These are phyloP conservation scores for Drosophila littoralis DNA, from an alignment of 1,140 invertebrate species.

Conservation along the genomic window DNA sequence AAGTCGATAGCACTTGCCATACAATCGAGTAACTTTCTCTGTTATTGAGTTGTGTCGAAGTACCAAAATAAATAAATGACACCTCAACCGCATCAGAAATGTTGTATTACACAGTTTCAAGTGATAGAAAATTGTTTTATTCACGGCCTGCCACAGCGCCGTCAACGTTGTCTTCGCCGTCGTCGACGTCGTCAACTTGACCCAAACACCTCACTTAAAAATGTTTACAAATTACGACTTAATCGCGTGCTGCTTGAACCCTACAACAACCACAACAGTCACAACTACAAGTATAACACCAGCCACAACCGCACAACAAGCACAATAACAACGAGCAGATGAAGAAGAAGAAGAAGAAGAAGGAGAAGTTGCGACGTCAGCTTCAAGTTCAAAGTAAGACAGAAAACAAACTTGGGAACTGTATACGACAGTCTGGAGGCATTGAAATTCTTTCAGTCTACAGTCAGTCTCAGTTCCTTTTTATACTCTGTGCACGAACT, in stretches of 20 bases:
- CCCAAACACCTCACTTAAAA: constrained; percentile 74
- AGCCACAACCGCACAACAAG: constrained; percentile 25
- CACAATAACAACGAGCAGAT: constrained; percentile 8
- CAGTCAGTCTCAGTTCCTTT: constrained; percentile 26
- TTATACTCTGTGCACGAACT: neutral
- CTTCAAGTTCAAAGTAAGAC: constrained; percentile 60
- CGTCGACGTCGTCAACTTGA: constrained; percentile 60
- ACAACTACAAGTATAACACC: constrained; percentile 23
- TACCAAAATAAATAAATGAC: constrained; percentile 10
- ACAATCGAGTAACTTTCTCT: constrained; percentile 1
- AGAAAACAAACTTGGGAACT: constrained; percentile 49
- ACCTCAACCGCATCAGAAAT: constrained; percentile 5
- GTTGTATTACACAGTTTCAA: constrained; percentile 19
- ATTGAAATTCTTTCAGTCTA: constrained; percentile 54
- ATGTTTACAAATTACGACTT: constrained; percentile 74
- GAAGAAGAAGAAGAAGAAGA: constrained; percentile 6
- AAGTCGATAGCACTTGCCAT: neutral
- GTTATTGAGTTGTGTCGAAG: neutral
- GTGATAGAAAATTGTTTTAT: constrained; percentile 44
- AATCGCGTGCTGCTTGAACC: constrained; percentile 73
- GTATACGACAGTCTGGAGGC: constrained; percentile 35
- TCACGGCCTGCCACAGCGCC: constrained; percentile 7
- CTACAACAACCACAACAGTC: constrained; percentile 33
- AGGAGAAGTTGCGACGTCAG: constrained; percentile 47
- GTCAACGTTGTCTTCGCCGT: constrained; percentile 11